phyloP scores from a whole-genome alignment of 2,797 vertebrate genomes.

The Enteromius fasciolatus region DNA sequence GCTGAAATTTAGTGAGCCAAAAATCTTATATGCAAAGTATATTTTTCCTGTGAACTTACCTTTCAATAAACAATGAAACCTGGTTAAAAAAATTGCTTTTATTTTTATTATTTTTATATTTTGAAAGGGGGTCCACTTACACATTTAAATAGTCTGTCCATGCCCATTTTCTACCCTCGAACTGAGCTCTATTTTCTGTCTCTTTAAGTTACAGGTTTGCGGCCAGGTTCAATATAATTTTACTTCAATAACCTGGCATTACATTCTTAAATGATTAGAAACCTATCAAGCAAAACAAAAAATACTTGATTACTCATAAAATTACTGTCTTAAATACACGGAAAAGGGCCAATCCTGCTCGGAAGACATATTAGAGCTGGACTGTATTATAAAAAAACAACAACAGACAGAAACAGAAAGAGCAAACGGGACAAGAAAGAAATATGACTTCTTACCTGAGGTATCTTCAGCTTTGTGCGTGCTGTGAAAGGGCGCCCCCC shows the following conservation, averaged over 20 bases:
- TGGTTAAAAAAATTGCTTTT: not conserved
- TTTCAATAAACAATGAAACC: not conserved
- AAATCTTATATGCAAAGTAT: not conserved
- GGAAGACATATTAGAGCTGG: not conserved
- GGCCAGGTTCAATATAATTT: not conserved
- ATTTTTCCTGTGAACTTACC: slow-evolving; percentile 9
- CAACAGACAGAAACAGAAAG: slow-evolving; percentile 41
- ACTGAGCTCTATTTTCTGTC: not conserved
- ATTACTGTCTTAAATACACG: not conserved
- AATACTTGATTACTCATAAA: too few species aligned
- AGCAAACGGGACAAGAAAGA: slow-evolving; percentile 56
- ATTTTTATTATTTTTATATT: not conserved
- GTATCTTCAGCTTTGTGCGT: slow-evolving; percentile 94
- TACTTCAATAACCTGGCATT: not conserved
- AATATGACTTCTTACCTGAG: slow-evolving; percentile 85
- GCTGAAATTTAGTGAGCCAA: not conserved
- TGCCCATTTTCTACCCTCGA: not conserved
- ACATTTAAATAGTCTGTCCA: not conserved
- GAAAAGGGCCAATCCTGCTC: not conserved
- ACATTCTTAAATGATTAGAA: not conserved
- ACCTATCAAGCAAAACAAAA: not conserved
- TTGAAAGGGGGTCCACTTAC: not conserved
- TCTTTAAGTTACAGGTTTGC: not conserved
- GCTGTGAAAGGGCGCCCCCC: slow-evolving; percentile 99
- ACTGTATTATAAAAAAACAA: not conserved